These are phyloP conservation scores for Amphipyra berbera DNA, from an alignment of 2,888 invertebrate genomes.

Conservation along the genomic window DNA sequence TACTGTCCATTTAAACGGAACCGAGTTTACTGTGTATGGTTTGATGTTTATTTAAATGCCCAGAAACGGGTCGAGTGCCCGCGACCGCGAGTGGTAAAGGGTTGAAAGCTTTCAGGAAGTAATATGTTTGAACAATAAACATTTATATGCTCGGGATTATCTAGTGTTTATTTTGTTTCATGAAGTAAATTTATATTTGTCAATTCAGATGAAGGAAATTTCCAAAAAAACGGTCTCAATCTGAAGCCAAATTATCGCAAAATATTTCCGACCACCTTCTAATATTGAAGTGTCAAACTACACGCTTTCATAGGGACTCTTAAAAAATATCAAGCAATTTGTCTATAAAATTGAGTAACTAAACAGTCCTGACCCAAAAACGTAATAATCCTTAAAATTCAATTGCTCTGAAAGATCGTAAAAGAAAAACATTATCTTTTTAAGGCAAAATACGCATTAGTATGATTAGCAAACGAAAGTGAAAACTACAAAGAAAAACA, in stretches of 20 bases:
- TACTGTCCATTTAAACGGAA: constrained; percentile 38
- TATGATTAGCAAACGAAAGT: constrained; percentile 49
- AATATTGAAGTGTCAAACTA: too few relatives aligned
- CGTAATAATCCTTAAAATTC: neutral
- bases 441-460: constrained; percentile 12
- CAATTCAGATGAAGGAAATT: too few relatives aligned
- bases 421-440: neutral
- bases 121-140: constrained; percentile 23
- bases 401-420: neutral
- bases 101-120: constrained; percentile 45
- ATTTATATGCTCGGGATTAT: constrained; percentile 15
- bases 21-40: constrained; percentile 25
- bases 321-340: too few relatives aligned
- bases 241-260: too few relatives aligned
- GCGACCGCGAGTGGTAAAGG: constrained; percentile 47
- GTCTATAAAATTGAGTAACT: too few relatives aligned
- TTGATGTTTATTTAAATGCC: constrained; percentile 49
- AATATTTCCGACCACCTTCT: too few relatives aligned
- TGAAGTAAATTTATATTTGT: too few relatives aligned
- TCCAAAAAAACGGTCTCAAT: too few relatives aligned
- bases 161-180: neutral
- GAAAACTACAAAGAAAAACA: constrained; percentile 41
- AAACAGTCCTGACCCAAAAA: too few relatives aligned
- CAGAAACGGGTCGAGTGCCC: constrained; percentile 31
- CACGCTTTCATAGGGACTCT: too few relatives aligned